Evolutionary conservation across 2,797 vertebrate species (phyloP).

Genomic region (Pangasius krempfi): DNA sequence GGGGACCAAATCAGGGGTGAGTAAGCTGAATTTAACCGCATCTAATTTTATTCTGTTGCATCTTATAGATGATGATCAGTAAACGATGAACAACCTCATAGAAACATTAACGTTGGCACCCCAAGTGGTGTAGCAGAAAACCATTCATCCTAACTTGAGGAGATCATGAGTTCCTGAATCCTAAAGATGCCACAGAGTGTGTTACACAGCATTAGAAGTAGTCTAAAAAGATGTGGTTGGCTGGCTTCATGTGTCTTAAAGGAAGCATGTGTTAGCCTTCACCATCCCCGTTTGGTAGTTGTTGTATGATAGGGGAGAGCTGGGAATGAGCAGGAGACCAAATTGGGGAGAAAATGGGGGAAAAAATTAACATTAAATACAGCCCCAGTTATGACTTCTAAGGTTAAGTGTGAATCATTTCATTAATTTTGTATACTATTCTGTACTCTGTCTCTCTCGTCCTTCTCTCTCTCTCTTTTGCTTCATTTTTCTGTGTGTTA

Average conservation of each 20-base stretch:
- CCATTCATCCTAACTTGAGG: background rate
- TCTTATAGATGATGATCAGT: background rate
- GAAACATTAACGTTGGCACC: background rate
- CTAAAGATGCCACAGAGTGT: background rate
- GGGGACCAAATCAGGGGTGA: slow-evolving; percentile 98
- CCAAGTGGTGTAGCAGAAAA: background rate
- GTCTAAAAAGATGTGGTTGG: background rate
- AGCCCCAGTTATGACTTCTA: background rate
- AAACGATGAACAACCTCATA: background rate
- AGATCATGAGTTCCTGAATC: background rate
- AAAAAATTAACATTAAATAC: background rate
- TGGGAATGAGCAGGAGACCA: background rate
- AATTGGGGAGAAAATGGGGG: background rate
- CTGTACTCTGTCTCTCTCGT: background rate
- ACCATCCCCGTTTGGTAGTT: background rate
- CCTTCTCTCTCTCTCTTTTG: background rate
- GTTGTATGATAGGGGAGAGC: background rate
- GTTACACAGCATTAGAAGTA: background rate
- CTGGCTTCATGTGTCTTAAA: background rate
- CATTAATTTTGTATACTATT: background rate
- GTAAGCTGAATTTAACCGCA: slow-evolving; percentile 56
- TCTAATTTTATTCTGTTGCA: background rate
- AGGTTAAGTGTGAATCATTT: background rate
- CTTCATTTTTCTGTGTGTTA: background rate
- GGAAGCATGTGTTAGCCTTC: background rate